Evolutionary conservation across 2,797 vertebrate species (phyloP).

Genomic region (Pipistrellus kuhlii): DNA sequence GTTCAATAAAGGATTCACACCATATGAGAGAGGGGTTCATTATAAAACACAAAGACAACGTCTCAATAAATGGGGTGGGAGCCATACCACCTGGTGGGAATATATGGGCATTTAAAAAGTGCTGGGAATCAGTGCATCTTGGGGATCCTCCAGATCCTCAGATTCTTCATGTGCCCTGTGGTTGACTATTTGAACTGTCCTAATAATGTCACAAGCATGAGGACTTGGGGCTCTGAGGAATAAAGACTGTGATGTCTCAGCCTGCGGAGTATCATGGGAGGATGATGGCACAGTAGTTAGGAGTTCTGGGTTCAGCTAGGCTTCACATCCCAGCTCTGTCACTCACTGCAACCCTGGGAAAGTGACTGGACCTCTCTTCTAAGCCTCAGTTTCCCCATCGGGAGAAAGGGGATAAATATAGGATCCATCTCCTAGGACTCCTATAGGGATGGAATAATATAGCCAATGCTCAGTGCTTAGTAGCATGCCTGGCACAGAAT

Average conservation of each 20-base stretch:
- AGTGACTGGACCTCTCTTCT: background rate
- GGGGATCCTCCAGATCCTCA: background rate
- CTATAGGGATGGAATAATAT: background rate
- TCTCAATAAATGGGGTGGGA: background rate
- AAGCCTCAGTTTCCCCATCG: background rate
- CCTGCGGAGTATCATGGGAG: background rate
- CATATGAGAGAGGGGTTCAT: constrained; percentile 1
- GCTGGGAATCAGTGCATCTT: background rate
- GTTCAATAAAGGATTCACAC: constrained; percentile 37
- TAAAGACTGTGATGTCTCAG: background rate
- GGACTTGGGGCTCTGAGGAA: background rate
- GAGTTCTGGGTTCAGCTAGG: background rate
- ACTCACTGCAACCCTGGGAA: background rate
- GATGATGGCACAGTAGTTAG: fast-evolving
- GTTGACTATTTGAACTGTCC: background rate
- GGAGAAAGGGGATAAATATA: background rate
- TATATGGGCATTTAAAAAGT: background rate
- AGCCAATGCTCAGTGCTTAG: background rate
- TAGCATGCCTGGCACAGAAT: background rate
- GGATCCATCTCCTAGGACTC: background rate
- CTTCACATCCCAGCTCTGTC: background rate
- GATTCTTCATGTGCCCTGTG: background rate
- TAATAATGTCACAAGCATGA: background rate
- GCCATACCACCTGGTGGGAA: background rate
- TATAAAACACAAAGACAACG: constrained; percentile 67